Conservation (phyloP, 2,797 vertebrate genomes). For the Neopelma chrysocephalum region DNA sequence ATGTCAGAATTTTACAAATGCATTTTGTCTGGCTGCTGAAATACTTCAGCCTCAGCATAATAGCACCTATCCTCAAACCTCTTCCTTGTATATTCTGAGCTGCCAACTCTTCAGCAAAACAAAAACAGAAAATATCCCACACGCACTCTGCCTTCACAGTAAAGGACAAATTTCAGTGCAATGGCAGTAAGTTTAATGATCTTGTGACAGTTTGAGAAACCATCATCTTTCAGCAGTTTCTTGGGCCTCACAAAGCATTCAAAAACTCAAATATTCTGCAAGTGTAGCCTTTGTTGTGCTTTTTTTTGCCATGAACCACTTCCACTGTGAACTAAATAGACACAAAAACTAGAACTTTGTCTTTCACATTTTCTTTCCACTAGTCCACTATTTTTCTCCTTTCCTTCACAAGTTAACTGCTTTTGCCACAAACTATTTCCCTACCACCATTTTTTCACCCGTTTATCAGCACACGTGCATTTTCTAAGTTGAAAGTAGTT, state of each 20-base stretch:
- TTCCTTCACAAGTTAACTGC: neutral
- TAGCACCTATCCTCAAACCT: neutral
- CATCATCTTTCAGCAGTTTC: neutral
- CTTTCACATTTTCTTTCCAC: neutral
- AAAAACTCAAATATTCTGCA: neutral
- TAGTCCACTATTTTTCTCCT: neutral
- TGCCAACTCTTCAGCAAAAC: neutral
- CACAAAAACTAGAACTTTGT: neutral
- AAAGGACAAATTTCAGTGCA: neutral
- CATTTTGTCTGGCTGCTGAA: neutral
- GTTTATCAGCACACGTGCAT: neutral
- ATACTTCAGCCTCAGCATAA: neutral
- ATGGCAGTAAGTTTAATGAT: neutral
- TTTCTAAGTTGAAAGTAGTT: neutral
- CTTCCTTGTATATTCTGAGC: neutral
- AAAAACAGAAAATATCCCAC: neutral
- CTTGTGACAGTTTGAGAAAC: neutral
- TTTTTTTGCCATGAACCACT: neutral
- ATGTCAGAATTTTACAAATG: constrained; percentile 10
- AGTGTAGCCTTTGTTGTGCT: neutral
- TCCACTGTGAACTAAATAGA: neutral
- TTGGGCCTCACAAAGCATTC: neutral
- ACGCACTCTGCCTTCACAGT: neutral
- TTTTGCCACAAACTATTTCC: neutral
- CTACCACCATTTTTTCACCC: neutral